These are phyloP conservation scores for Panthera leo DNA, from an alignment of 2,113 vertebrate species.

Conservation along the genomic window DNA sequence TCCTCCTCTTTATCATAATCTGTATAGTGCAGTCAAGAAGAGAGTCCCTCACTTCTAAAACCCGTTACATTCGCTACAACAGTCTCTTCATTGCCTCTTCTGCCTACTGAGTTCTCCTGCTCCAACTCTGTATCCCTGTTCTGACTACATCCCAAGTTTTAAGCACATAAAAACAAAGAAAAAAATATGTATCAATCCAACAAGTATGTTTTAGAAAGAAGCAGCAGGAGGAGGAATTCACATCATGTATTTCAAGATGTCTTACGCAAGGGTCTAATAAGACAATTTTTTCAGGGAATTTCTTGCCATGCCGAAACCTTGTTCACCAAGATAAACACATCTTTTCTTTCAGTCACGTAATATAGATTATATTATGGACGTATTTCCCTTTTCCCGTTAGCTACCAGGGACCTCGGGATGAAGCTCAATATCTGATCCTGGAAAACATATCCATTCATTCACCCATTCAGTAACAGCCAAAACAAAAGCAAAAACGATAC, in stretches of 20 bases:
- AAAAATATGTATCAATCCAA: not conserved
- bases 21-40: not conserved
- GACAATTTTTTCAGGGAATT: slow-evolving; percentile 2
- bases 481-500: not conserved
- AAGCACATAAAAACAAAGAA: not conserved
- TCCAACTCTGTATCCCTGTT: not conserved
- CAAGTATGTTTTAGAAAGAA: not conserved
- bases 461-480: not conserved
- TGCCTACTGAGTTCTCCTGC: not conserved
- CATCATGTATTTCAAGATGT: not conserved
- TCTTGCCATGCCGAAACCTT: not conserved
- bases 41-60: not conserved
- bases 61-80: not conserved
- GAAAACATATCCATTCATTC: not conserved
- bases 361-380: not conserved
- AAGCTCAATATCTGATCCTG: not conserved
- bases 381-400: not conserved
- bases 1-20: not conserved
- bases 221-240: not conserved
- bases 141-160: not conserved
- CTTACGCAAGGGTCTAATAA: not conserved
- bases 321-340: not conserved
- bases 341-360: not conserved
- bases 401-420: not conserved
- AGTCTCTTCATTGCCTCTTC: not conserved